Evolutionary conservation across 2,113 vertebrate genomes (phyloP).

Genomic region (Nycticorax nycticorax): DNA sequence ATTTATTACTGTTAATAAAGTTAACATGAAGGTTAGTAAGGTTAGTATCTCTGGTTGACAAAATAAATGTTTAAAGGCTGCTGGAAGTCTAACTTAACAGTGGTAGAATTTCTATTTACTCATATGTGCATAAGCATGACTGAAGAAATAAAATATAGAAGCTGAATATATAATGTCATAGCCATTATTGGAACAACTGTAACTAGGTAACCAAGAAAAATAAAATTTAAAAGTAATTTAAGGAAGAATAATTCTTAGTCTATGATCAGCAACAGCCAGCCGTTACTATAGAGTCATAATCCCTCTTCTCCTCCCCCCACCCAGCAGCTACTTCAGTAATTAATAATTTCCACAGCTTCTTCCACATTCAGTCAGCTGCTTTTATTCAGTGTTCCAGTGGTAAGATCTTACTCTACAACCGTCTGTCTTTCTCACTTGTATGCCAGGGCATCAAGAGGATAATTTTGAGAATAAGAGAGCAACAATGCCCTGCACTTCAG

Average conservation of each 20-base stretch:
- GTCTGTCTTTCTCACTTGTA: neutral
- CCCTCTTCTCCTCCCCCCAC: neutral
- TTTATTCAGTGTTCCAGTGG: neutral
- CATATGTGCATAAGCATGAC: fast-evolving
- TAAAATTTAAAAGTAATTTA: neutral
- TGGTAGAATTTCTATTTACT: neutral
- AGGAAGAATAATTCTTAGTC: neutral
- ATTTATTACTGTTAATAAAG: neutral
- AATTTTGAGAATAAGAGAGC: neutral
- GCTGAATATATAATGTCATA: neutral
- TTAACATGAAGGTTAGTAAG: neutral
- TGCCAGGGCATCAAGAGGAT: neutral
- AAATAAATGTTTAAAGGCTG: neutral
- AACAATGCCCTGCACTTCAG: neutral
- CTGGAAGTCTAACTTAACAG: neutral
- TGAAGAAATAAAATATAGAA: neutral
- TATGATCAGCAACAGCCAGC: neutral
- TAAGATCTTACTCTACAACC: neutral
- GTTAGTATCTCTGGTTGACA: neutral
- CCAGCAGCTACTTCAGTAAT: neutral
- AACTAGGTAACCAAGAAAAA: neutral
- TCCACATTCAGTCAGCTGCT: neutral
- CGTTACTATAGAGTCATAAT: neutral
- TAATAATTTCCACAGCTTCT: neutral
- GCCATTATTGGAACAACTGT: neutral